Conservation (phyloP, 2,888 invertebrate species). For the Caenorhabditis becei region DNA sequence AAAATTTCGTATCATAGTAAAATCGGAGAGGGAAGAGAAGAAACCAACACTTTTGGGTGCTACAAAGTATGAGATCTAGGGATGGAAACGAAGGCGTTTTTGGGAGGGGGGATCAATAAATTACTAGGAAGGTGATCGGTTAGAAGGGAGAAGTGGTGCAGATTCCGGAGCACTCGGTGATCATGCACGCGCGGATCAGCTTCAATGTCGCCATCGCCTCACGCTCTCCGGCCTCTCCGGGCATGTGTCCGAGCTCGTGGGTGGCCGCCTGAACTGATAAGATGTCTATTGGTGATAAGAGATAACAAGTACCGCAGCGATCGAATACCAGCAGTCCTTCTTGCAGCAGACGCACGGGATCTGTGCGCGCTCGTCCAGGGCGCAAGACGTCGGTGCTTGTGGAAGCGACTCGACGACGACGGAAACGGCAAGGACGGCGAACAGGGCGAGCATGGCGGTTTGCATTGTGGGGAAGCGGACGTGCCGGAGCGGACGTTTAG, state of each 20-base stretch:
- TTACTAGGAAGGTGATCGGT: constrained; percentile 22
- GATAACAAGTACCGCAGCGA: constrained; percentile 70
- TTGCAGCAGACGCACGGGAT: constrained; percentile 80
- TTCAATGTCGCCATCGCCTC: constrained; percentile 80
- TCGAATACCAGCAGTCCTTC: constrained; percentile 80
- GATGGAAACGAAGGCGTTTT: constrained; percentile 7
- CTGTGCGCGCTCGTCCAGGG: constrained; percentile 66
- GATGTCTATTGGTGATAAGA: background rate
- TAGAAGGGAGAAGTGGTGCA: constrained; percentile 64
- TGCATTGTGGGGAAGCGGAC: constrained; percentile 37
- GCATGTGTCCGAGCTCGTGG: constrained; percentile 80
- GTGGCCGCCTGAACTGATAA: constrained; percentile 77
- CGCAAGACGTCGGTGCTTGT: constrained; percentile 57
- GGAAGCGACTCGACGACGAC: constrained; percentile 38
- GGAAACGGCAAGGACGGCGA: constrained; percentile 16
- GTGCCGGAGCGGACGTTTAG: constrained; percentile 37
- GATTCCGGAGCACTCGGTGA: constrained; percentile 73
- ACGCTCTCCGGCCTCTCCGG: constrained; percentile 80
- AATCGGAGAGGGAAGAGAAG: background rate
- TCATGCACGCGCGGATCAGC: constrained; percentile 80
- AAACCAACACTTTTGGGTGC: constrained; percentile 19
- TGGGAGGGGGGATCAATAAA: constrained; percentile 23
- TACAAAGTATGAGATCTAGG: constrained; percentile 24
- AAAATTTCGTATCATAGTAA: constrained; percentile 2
- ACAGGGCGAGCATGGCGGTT: constrained; percentile 33